A percentile compares a stretch with the other conserved stretches of the same genome.
Evolutionary conservation across 2,113 vertebrate genomes (phyloP).

Genomic region (Anolis carolinensis): DNA sequence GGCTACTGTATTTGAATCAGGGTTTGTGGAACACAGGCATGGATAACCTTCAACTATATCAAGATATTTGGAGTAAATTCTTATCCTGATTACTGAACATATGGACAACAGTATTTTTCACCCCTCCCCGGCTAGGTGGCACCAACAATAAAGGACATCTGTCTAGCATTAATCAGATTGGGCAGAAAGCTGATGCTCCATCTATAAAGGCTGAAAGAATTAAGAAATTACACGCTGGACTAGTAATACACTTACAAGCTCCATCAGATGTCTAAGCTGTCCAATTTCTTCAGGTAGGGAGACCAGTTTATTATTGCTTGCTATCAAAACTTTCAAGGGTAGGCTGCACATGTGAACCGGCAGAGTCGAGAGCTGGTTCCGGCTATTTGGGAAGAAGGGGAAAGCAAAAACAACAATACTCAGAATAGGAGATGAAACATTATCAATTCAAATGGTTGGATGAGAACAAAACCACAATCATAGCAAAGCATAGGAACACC

Average conservation of each 20-base stretch:
- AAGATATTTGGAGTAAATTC: not conserved
- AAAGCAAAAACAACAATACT: constrained; percentile 48
- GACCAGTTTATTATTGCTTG: constrained; percentile 95
- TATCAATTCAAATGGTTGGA: constrained; percentile 21
- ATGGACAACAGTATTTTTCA: not conserved
- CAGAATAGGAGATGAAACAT: constrained; percentile 28
- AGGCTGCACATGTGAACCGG: constrained; percentile 89
- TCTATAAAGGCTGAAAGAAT: not conserved
- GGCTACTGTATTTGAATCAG: not conserved
- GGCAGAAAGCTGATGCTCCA: not conserved
- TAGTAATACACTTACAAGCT: constrained; percentile 84
- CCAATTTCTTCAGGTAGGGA: constrained; percentile 95
- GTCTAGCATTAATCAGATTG: not conserved
- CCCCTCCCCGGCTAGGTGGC: not conserved
- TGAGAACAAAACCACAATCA: constrained; percentile 35
- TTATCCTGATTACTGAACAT: not conserved
- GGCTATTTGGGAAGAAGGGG: constrained; percentile 75
- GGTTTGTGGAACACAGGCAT: not conserved
- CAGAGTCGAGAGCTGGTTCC: constrained; percentile 92
- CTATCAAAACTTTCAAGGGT: constrained; percentile 94
- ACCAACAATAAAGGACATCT: not conserved
- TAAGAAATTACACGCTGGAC: constrained; percentile 6
- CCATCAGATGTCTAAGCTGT: constrained; percentile 88
- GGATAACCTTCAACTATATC: not conserved
- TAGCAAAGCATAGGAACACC: not conserved